Conservation (phyloP, 2,797 vertebrate species). For the Anabas testudineus region DNA sequence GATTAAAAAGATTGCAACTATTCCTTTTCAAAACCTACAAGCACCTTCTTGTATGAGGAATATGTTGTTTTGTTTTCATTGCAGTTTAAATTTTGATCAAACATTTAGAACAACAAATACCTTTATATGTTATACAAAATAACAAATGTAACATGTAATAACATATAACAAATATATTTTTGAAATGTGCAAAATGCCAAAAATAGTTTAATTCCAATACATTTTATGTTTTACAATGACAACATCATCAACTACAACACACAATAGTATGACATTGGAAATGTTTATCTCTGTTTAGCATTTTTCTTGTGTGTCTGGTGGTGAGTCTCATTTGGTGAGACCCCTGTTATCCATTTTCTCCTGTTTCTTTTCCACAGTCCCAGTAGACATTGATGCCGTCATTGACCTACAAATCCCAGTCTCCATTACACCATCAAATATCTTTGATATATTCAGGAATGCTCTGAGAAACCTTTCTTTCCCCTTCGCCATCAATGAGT, state of each 20-base stretch:
- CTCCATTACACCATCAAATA: neutral
- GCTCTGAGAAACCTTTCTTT: rapidly evolving
- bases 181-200: no score
- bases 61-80: no score
- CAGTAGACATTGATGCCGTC: neutral
- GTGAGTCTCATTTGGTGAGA: neutral
- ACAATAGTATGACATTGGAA: conserved; percentile 7
- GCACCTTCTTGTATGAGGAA: neutral
- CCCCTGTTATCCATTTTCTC: neutral
- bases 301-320: neutral
- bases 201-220: neutral
- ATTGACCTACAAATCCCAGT: conserved; percentile 25
- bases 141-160: no score
- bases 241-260: neutral
- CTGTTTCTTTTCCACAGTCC: conserved; percentile 22
- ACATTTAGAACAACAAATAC: no score
- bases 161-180: no score
- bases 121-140: no score
- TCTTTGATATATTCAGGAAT: neutral
- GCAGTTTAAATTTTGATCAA: no score
- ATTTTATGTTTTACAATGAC: neutral
- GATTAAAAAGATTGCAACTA: neutral
- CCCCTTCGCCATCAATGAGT: rapidly evolving
- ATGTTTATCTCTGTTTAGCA: neutral
- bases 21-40: neutral